Percentiles rank a stretch among this genome's conserved stretches.
These are phyloP conservation scores for Microtus pennsylvanicus DNA, from an alignment of 2,113 vertebrate genomes.

Conservation along the genomic window DNA sequence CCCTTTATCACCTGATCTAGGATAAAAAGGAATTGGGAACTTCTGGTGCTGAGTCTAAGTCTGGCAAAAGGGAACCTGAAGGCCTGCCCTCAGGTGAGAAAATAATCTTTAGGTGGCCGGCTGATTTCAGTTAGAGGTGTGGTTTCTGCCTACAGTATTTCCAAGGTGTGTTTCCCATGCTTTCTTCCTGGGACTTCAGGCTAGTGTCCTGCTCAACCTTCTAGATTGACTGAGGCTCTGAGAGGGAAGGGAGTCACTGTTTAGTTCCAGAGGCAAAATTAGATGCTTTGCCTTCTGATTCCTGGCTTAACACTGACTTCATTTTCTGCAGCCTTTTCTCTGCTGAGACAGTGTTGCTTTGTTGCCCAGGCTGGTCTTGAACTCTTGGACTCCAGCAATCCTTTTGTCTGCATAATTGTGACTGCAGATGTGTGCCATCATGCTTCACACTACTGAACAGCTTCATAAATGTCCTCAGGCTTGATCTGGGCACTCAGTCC, in stretches of 20 bases:
- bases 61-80: slow-evolving; percentile 86
- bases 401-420: not conserved
- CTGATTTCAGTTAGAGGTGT: slow-evolving; percentile 72
- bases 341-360: not conserved
- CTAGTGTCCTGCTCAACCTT: slow-evolving; percentile 40
- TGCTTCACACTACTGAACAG: not conserved
- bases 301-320: not conserved
- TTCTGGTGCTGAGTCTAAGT: slow-evolving; percentile 87
- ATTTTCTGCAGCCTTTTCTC: not conserved
- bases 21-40: slow-evolving; percentile 89
- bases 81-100: slow-evolving; percentile 81
- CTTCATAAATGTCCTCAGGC: not conserved
- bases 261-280: slow-evolving; percentile 2
- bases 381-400: not conserved
- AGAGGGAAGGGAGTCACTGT: slow-evolving; percentile 18
- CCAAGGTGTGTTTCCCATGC: not conserved
- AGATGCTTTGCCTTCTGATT: slow-evolving; percentile 24
- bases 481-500: slow-evolving; percentile 5
- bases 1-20: slow-evolving; percentile 89
- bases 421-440: no score
- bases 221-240: not conserved
- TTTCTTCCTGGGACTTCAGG: not conserved
- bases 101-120: slow-evolving; percentile 76
- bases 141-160: slow-evolving; percentile 35
- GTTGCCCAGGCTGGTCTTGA: not conserved